Conservation (phyloP, 2,888 invertebrate genomes). For the Leptinotarsa juncta region DNA sequence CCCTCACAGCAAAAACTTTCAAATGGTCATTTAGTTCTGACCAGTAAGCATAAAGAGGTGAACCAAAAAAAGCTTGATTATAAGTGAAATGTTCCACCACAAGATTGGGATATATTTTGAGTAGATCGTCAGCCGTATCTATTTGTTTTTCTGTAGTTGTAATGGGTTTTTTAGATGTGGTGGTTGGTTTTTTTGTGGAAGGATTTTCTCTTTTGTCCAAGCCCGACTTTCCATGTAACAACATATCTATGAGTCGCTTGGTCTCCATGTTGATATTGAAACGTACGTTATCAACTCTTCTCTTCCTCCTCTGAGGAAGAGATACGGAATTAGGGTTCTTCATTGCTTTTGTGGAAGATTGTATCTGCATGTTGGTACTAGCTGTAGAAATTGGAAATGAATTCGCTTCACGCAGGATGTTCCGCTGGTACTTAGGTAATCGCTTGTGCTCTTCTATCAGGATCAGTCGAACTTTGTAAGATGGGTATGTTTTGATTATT, state of each 20-base stretch:
- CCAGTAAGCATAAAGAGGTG: slow-evolving; percentile 69
- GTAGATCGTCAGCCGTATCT: slow-evolving; percentile 40
- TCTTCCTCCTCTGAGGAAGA: slow-evolving; percentile 29
- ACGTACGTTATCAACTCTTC: slow-evolving; percentile 31
- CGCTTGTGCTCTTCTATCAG: slow-evolving; percentile 46
- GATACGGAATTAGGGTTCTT: background rate
- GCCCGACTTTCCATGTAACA: slow-evolving; percentile 34
- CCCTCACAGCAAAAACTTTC: slow-evolving; percentile 68
- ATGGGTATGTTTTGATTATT: slow-evolving; percentile 57
- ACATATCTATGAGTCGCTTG: slow-evolving; percentile 40
- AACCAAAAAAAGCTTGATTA: slow-evolving; percentile 67
- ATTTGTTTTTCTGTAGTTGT: slow-evolving; percentile 25
- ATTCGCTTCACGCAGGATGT: slow-evolving; percentile 14
- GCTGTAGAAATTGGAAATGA: slow-evolving; percentile 11
- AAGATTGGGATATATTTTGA: slow-evolving; percentile 64
- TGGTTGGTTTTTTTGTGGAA: background rate
- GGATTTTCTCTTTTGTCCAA: slow-evolving; percentile 1
- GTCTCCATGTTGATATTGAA: slow-evolving; percentile 41
- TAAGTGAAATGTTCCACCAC: slow-evolving; percentile 64
- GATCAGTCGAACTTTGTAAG: slow-evolving; percentile 58
- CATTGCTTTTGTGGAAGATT: slow-evolving; percentile 9
- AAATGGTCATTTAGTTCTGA: slow-evolving; percentile 64
- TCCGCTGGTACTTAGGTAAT: slow-evolving; percentile 27
- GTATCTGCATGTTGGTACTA: background rate
- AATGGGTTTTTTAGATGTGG: slow-evolving; percentile 14